phyloP scores from a whole-genome alignment of 2,113 vertebrate species.

The Glareola pratincola region DNA sequence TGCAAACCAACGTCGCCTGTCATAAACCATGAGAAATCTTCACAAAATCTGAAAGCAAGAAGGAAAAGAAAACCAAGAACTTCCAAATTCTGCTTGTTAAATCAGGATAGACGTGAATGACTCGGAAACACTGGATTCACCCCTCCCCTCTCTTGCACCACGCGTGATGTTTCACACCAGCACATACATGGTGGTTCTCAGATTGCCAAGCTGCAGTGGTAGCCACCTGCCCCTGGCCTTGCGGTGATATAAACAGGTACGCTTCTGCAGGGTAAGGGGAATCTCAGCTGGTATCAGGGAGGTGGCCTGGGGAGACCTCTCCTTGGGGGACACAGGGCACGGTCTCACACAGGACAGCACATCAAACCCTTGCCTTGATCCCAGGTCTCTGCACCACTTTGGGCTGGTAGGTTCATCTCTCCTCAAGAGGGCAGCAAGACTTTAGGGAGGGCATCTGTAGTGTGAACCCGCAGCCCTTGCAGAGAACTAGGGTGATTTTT shows the following conservation, averaged over 20 bases:
- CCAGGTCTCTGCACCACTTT: neutral
- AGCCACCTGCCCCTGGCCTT: neutral
- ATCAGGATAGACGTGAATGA: neutral
- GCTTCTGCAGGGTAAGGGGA: neutral
- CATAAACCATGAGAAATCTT: neutral
- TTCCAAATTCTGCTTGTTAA: neutral
- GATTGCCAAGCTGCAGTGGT: neutral
- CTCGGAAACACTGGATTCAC: neutral
- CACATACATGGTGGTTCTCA: neutral
- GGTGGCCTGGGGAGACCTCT: neutral
- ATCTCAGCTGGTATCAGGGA: neutral
- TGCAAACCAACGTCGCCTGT: neutral
- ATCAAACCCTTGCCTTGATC: neutral
- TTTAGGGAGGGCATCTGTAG: neutral
- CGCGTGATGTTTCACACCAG: neutral
- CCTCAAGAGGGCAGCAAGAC: neutral
- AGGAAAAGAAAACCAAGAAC: neutral
- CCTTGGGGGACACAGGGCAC: neutral
- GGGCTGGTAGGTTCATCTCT: neutral
- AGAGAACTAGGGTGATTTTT: neutral
- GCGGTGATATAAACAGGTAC: fast-evolving
- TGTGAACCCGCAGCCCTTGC: neutral
- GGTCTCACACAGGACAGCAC: neutral
- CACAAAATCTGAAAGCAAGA: neutral
- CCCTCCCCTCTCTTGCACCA: neutral